Base-by-base conservation (phyloP, 2,113 vertebrate genomes). In the Dascyllus trimaculatus region DNA sequence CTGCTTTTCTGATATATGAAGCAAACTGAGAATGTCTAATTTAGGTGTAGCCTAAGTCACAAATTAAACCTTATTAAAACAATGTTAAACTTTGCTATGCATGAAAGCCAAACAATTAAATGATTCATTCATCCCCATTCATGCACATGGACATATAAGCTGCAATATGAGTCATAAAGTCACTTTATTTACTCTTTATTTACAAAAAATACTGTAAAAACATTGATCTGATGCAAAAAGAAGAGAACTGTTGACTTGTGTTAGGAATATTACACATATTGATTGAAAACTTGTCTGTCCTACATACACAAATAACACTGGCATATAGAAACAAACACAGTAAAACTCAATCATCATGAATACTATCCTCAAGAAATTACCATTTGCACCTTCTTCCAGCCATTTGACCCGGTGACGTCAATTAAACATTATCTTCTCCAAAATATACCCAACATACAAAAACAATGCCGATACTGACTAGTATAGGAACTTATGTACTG, bases 131-230 rank as follows among this genome's bases (percentile, higher is more conserved):
- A 46, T 46, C 18, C 45, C 35, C 19, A 59, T 59, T 46, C 46
- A 9, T 8, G 32, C 32, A 9, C 32, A 29, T 29, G n/a, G n/a
- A n/a, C 26, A 29, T 2, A 29, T 4, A 35, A 22, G 35, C 9
- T 61, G 19, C 18, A 5, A 40, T 4, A 11, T 21, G 3, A 67
- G 58, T 77, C 19, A 76, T 49, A n/a, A 71, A 75, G 10, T 61
- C 2, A 24, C 19, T 77, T 87, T 83, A 88, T 84, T 84, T 19
- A 71, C 29, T 69, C 19, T 77, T 87, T 83, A 87, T 84, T 84
- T 19, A 71, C 38, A 72, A 68, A 53, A n/a, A 63, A 46, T n/a
- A 85, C 5, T 60, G 22, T 51, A 21, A 65, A 69, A 76, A 52
- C 21, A 61, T 11, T 29, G 45, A 84, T 60, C 19, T 54, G 35